These are phyloP conservation scores for Octodonta nipae DNA, from an alignment of 2,888 invertebrate species.

Conservation along the genomic window DNA sequence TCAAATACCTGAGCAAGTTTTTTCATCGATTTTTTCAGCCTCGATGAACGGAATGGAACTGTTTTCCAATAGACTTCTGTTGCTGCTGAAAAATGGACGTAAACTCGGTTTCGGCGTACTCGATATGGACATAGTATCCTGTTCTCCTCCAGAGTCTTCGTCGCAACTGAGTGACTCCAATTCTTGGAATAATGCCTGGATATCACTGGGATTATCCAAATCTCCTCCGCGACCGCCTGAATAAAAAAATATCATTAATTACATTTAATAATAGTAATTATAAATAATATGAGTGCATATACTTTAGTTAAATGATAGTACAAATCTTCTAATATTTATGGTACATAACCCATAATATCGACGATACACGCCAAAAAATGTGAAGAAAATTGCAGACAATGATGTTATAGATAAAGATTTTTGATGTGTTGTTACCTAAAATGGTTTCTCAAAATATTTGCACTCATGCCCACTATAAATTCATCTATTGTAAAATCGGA, in stretches of 20 bases:
- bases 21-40: constrained; percentile 22
- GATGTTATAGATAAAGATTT: too few species aligned
- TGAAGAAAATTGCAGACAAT: too few species aligned
- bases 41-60: constrained; percentile 24
- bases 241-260: constrained; percentile 1
- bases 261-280: too few species aligned
- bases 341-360: too few species aligned
- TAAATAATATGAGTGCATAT: too few species aligned
- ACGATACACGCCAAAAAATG: too few species aligned
- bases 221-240: constrained; percentile 44
- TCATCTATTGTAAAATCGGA: too few species aligned
- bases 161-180: constrained; percentile 83
- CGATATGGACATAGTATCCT: constrained; percentile 91
- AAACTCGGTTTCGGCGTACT: constrained; percentile 94
- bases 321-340: too few species aligned
- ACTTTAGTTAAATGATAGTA: too few species aligned
- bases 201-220: constrained; percentile 67
- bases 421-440: too few species aligned
- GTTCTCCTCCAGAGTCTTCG: constrained; percentile 83
- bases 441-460: too few species aligned
- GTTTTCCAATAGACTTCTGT: constrained; percentile 52
- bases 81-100: constrained; percentile 88
- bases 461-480: too few species aligned
- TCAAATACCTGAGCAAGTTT: constrained; percentile 15
- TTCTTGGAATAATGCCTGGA: constrained; percentile 91